Base-by-base conservation (phyloP, 2,797 vertebrate species). In the Megalops cyprinoides region DNA sequence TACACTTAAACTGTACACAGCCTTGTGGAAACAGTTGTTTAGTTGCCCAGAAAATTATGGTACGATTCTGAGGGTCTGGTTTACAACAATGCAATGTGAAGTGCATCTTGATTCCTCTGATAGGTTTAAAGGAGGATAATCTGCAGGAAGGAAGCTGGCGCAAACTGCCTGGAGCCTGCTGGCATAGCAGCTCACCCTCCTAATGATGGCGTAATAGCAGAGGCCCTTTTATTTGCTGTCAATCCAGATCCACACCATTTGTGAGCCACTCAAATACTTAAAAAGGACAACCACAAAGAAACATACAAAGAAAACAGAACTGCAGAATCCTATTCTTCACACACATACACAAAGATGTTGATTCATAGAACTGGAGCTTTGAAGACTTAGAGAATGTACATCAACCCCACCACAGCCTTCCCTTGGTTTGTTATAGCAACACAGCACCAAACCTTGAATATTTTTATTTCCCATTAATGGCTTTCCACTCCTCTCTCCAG, bases 401-500 rank as follows among this genome's bases (percentile, higher is more conserved):
- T 15, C 8, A 12, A 12, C 5, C 23, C 44, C n/a, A 25, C 8
- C 31, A 34, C 49, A 2, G 74, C 53, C 8, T 18, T 58, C 18
- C 37, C 58, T 34, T 18, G 31, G 48, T 71, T 42, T 74, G 34
- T 56, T 42, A 25, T 44, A 74, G 49, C 49, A 73, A 56, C 48
- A 18, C 65, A 3, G 46, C 14, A 53, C 20, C 60, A 56, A 25
- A 42, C 6, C 5, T 56, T 73, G 34, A 39, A 55, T 79, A 15
- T 53, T 56, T 39, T 55, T 53, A 55, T 10, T 71, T 15, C 28
- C 51, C 65, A 44, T 79, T 55, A 31, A 80, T 74, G 79, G 79
- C 46, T 86, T 89, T 90, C 77, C 84, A 85, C 77, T 67, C 8
- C 5, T 55, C 49, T 28, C 76, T 74, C 82, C 49, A 76, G 37